A percentile compares a stretch with the other conserved stretches of the same genome.
Evolutionary conservation across 1,140 invertebrate genomes (phyloP).

Genomic region (Drosophila kohkoa): DNA sequence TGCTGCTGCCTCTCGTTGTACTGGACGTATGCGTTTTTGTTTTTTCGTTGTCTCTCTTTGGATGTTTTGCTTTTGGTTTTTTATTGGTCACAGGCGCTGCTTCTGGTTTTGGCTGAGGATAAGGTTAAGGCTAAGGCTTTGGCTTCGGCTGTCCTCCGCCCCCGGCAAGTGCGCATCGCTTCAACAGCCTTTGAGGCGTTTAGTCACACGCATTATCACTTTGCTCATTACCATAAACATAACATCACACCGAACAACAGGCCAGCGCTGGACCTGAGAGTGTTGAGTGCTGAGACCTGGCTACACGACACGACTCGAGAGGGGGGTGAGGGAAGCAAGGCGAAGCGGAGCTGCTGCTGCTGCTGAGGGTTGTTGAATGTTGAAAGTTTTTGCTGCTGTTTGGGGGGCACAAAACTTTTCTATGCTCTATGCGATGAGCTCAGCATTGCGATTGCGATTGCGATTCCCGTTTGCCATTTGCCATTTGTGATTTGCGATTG

Average conservation of each 20-base stretch:
- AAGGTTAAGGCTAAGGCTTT: constrained; percentile 28
- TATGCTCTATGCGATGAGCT: constrained; percentile 61
- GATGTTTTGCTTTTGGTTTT: neutral
- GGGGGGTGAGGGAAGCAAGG: too few species aligned
- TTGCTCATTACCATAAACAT: constrained; percentile 49
- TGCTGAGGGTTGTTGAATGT: constrained; percentile 19
- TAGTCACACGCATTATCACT: constrained; percentile 59
- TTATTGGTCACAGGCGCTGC: neutral
- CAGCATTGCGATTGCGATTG: constrained; percentile 54
- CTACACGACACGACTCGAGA: neutral
- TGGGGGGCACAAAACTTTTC: constrained; percentile 48
- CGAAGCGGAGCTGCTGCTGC: constrained; percentile 1
- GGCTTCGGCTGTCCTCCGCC: constrained; percentile 14
- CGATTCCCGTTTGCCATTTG: too few species aligned
- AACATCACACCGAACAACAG: constrained; percentile 57
- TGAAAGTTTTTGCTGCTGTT: constrained; percentile 35
- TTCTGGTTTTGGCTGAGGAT: neutral
- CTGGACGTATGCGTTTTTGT: constrained; percentile 47
- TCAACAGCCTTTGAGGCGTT: constrained; percentile 62
- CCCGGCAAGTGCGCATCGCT: constrained; percentile 29
- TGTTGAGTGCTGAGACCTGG: too few species aligned
- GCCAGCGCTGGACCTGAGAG: constrained; percentile 1
- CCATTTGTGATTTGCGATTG: too few species aligned
- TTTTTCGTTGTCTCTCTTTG: constrained; percentile 1
- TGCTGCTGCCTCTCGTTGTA: constrained; percentile 28